These are phyloP conservation scores for Spea multiplicata DNA, from an alignment of 2,113 vertebrate species.

Conservation along the genomic window DNA sequence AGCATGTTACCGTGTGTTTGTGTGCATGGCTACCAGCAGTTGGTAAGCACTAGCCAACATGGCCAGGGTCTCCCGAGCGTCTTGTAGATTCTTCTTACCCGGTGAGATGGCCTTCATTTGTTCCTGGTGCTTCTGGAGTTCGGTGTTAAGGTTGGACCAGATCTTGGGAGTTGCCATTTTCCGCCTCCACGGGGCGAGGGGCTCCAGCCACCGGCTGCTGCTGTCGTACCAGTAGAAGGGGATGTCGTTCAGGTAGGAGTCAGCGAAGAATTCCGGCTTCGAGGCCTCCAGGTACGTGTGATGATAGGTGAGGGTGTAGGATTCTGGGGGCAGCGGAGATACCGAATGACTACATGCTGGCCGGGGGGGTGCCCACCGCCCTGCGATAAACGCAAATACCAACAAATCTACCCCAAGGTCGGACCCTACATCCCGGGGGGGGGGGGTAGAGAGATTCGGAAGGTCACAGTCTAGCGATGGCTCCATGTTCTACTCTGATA, in stretches of 20 bases:
- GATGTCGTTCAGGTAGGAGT: background rate
- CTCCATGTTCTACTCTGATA: no score
- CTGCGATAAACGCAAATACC: no score
- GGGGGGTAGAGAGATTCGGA: no score
- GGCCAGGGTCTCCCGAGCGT: background rate
- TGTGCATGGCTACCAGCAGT: no score
- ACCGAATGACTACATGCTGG: no score
- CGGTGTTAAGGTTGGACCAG: background rate
- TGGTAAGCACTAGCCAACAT: no score
- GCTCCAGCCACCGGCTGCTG: background rate
- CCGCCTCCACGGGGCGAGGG: background rate
- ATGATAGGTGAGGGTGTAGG: background rate
- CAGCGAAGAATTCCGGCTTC: background rate
- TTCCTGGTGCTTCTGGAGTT: background rate
- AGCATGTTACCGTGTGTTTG: no score
- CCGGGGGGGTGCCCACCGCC: no score
- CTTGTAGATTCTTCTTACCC: background rate
- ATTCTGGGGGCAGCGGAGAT: background rate
- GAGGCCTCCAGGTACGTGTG: background rate
- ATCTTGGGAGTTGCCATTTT: background rate
- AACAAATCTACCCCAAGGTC: no score
- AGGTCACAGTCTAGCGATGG: no score
- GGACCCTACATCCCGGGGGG: no score
- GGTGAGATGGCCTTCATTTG: background rate
- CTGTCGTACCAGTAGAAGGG: background rate